Evolutionary conservation across 2,888 invertebrate species (phyloP).

Genomic region (Tinea semifulvella): DNA sequence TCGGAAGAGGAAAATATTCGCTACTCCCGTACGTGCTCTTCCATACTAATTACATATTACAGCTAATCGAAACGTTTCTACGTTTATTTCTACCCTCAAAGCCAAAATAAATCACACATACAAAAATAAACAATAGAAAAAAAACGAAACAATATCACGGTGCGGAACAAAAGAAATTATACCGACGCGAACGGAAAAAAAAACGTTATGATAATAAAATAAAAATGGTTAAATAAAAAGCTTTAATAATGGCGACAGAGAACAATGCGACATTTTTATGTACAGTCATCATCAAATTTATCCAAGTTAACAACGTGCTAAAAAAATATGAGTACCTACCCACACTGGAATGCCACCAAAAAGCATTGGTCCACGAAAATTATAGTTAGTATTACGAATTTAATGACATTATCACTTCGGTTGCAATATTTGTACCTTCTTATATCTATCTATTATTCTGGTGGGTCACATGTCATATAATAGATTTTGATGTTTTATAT

Average conservation of each 20-base stretch:
- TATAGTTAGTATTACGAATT: too few species aligned
- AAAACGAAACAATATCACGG: constrained; percentile 34
- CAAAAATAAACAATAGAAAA: constrained; percentile 22
- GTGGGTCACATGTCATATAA: too few species aligned
- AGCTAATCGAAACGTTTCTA: constrained; percentile 64
- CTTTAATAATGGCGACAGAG: constrained; percentile 46
- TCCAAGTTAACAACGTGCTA: constrained; percentile 55
- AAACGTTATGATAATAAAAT: constrained; percentile 63
- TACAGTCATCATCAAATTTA: too few species aligned
- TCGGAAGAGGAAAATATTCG: constrained; percentile 56
- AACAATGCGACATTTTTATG: constrained; percentile 17
- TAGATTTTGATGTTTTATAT: too few species aligned
- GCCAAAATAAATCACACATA: constrained; percentile 58
- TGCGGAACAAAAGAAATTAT: constrained; percentile 46
- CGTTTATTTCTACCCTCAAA: constrained; percentile 64
- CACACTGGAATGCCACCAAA: too few species aligned
- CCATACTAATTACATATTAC: constrained; percentile 67
- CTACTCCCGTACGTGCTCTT: constrained; percentile 61
- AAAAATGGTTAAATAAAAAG: constrained; percentile 58
- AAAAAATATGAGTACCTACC: constrained; percentile 40
- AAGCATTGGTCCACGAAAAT: too few species aligned
- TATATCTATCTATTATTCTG: too few species aligned
- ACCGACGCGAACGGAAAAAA: constrained; percentile 52
- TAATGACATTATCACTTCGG: too few species aligned
- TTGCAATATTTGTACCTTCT: too few species aligned